These are phyloP conservation scores for Tridacna crocea DNA, from an alignment of 2,888 invertebrate genomes.

Conservation along the genomic window DNA sequence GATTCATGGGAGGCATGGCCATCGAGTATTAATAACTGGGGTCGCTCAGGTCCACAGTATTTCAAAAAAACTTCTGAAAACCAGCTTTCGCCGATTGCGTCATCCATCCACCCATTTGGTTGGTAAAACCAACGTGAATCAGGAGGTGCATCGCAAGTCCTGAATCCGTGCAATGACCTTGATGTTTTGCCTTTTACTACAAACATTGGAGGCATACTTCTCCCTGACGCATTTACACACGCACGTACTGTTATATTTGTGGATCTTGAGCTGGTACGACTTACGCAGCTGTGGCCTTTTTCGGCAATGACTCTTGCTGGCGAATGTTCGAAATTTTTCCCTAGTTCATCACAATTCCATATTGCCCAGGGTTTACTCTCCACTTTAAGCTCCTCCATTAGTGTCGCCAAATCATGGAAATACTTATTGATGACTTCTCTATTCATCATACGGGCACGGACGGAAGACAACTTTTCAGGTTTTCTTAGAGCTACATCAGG, in stretches of 20 bases:
- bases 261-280: constrained; percentile 7
- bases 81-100: constrained; percentile 38
- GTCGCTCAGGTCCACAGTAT: constrained; percentile 34
- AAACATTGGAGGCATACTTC: constrained; percentile 42
- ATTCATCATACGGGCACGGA: constrained; percentile 40
- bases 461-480: constrained; percentile 35
- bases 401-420: constrained; percentile 3
- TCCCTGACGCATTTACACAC: constrained; percentile 33
- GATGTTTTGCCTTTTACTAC: constrained; percentile 42
- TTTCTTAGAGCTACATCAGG: constrained; percentile 37
- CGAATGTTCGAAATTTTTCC: constrained; percentile 7
- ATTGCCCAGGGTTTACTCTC: background rate
- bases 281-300: background rate
- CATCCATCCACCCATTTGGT: constrained; percentile 52
- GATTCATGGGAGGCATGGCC: constrained; percentile 58
- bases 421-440: constrained; percentile 24
- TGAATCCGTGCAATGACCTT: constrained; percentile 27
- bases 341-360: constrained; percentile 28
- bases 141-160: constrained; percentile 23
- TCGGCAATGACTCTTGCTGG: background rate
- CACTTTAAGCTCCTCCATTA: constrained; percentile 14
- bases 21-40: constrained; percentile 41
- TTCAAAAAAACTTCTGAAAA: constrained; percentile 37
- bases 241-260: constrained; percentile 32
- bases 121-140: constrained; percentile 31